Conservation (phyloP, 2,113 vertebrate species). For the Monarcha castaneiventris region DNA sequence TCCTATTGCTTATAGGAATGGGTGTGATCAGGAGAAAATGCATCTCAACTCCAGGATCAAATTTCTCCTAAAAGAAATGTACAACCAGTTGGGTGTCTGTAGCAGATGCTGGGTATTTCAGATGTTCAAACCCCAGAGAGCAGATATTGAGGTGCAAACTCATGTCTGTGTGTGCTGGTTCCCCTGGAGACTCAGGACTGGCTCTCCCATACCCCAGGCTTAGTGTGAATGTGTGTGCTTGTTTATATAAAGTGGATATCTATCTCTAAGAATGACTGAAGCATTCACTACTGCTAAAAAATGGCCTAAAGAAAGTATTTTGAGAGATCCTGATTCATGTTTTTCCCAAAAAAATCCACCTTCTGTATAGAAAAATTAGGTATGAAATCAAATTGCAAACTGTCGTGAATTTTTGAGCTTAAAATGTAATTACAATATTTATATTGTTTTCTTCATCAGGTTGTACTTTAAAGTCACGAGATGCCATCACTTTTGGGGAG, state of each 20-base stretch:
- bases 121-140: background rate
- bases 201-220: background rate
- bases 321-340: background rate
- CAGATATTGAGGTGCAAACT: background rate
- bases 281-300: background rate
- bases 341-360: background rate
- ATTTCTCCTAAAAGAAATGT: background rate
- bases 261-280: background rate
- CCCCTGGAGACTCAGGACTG: background rate
- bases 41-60: background rate
- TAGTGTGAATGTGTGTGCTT: background rate
- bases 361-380: background rate
- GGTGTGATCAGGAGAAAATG: background rate
- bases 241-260: background rate
- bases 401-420: background rate
- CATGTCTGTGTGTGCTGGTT: fast-evolving
- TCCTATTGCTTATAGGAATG: background rate
- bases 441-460: background rate
- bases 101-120: background rate
- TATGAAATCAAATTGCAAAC: background rate
- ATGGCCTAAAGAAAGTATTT: background rate
- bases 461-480: background rate
- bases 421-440: background rate
- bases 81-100: background rate
- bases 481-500: background rate